Evolutionary conservation across 2,113 vertebrate genomes (phyloP).

Genomic region (Pithys albifrons): DNA sequence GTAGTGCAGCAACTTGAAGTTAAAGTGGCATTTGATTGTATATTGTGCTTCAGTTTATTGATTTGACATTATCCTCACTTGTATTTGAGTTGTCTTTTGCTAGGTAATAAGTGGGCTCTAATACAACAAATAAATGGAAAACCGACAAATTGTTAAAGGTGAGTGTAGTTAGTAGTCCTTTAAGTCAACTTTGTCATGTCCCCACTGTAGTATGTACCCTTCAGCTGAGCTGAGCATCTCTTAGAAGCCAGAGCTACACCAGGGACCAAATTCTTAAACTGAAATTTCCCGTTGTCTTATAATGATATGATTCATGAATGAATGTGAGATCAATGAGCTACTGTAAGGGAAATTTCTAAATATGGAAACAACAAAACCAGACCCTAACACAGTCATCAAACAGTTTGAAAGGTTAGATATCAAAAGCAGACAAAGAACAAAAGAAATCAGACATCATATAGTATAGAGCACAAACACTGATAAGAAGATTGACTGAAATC

Average conservation of each 20-base stretch:
- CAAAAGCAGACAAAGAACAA: slow-evolving; percentile 10
- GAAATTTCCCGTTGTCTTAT: neutral
- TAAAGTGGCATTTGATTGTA: neutral
- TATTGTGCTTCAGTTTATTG: neutral
- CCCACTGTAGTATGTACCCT: neutral
- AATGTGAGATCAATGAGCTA: neutral
- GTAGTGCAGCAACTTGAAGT: neutral
- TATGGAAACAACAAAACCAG: neutral
- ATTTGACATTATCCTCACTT: neutral
- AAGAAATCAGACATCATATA: neutral
- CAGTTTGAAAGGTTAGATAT: neutral
- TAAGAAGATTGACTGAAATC: neutral
- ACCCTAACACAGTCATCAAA: neutral
- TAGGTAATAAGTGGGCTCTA: neutral
- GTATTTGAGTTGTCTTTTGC: neutral
- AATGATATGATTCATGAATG: neutral
- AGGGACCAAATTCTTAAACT: neutral
- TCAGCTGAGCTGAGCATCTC: neutral
- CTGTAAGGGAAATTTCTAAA: neutral
- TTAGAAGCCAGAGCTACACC: neutral
- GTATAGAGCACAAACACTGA: neutral
- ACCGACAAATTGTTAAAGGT: neutral
- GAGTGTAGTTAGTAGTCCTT: neutral
- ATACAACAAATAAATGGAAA: neutral
- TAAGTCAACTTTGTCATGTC: neutral